These are phyloP conservation scores for Aromia moschata DNA, from an alignment of 2,888 invertebrate genomes.

Conservation along the genomic window DNA sequence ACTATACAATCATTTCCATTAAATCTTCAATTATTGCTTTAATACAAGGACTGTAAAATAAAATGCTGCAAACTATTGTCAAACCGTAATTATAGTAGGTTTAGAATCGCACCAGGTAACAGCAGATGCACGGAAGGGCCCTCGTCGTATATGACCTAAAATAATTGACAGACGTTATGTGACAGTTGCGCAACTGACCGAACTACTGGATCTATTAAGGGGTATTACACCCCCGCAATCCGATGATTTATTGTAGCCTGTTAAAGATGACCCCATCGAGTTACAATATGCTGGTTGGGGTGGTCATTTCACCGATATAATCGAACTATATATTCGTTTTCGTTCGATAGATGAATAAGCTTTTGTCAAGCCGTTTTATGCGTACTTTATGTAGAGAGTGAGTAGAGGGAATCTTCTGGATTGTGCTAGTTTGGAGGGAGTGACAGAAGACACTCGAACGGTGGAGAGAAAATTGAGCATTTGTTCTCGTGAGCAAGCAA, in stretches of 20 bases:
- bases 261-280: constrained; percentile 39
- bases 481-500: too few species aligned
- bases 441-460: too few species aligned
- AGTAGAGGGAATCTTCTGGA: too few species aligned
- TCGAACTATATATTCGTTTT: constrained; percentile 36
- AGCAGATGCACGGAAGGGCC: constrained; percentile 33
- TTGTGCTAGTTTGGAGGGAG: too few species aligned
- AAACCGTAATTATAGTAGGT: too few species aligned
- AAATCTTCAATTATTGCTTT: too few species aligned
- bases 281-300: constrained; percentile 39
- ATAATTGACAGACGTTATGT: constrained; percentile 44
- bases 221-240: constrained; percentile 52
- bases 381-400: too few species aligned
- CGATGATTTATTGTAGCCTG: constrained; percentile 48
- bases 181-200: constrained; percentile 54
- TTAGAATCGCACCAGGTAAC: constrained; percentile 35
- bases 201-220: constrained; percentile 45
- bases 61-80: too few species aligned
- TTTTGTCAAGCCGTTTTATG: too few species aligned
- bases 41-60: too few species aligned
- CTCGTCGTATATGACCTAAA: constrained; percentile 31
- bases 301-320: constrained; percentile 32
- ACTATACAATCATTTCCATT: too few species aligned
- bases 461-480: too few species aligned
- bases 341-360: constrained; percentile 37